These are phyloP conservation scores for Formicarius rufipectus DNA, from an alignment of 2,113 vertebrate genomes.

Conservation along the genomic window DNA sequence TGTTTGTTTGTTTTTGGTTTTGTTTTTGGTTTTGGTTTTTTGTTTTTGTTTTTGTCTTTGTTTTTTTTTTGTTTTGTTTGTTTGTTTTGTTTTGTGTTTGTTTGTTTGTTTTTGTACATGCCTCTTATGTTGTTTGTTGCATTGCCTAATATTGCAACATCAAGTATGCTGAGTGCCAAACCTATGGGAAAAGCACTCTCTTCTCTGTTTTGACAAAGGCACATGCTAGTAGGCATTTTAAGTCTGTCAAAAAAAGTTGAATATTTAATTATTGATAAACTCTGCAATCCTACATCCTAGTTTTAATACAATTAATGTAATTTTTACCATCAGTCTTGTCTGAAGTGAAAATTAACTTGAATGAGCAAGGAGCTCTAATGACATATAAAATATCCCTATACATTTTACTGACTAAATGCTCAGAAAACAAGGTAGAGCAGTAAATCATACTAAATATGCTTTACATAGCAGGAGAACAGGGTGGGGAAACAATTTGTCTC, in stretches of 20 bases:
- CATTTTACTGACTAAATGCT: conserved; percentile 47
- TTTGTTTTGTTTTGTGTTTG: too few species aligned
- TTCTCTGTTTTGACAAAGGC: conserved; percentile 24
- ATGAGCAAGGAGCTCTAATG: conserved; percentile 45
- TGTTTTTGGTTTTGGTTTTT: too few species aligned
- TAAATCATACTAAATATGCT: conserved; percentile 20
- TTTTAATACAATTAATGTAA: background rate
- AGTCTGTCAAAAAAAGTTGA: background rate
- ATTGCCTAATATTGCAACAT: background rate
- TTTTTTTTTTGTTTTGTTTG: too few species aligned
- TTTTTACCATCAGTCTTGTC: conserved; percentile 48
- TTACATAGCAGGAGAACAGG: background rate
- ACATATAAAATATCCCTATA: conserved; percentile 47
- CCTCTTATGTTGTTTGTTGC: background rate
- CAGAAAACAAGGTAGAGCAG: background rate
- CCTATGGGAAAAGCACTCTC: background rate
- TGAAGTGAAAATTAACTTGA: conserved; percentile 56
- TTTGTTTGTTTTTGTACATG: too few species aligned
- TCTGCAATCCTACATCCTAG: background rate
- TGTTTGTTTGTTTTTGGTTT: too few species aligned
- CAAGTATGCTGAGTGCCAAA: background rate
- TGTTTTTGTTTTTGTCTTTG: too few species aligned
- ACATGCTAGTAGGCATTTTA: background rate
- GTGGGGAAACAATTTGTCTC: conserved; percentile 1
- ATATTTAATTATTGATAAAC: conserved; percentile 26